These are phyloP conservation scores for Dolichoris vasculosae DNA, from an alignment of 1,140 invertebrate species.

Conservation along the genomic window DNA sequence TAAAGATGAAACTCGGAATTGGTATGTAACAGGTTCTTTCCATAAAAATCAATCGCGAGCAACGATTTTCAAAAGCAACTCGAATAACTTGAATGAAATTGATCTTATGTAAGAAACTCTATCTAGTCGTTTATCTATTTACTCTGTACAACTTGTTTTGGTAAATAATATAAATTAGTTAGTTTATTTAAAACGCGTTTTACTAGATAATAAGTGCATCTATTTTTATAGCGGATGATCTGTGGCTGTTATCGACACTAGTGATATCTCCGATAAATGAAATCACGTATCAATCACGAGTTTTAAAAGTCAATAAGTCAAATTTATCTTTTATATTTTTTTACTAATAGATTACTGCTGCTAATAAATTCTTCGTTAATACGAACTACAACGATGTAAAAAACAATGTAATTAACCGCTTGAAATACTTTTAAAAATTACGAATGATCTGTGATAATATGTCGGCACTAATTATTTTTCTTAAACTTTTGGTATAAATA, in stretches of 20 bases:
- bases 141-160: background rate
- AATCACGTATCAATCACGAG: background rate
- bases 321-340: background rate
- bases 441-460: too few relatives aligned
- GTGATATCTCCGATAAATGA: background rate
- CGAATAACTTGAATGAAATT: background rate
- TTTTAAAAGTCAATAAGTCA: background rate
- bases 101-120: background rate
- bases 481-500: background rate
- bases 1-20: background rate
- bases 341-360: background rate
- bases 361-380: background rate
- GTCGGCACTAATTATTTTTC: background rate
- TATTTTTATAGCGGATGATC: background rate
- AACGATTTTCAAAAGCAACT: background rate
- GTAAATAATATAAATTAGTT: background rate
- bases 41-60: background rate
- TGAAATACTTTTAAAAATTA: too few relatives aligned
- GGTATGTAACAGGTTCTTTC: background rate
- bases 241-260: background rate
- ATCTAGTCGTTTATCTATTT: background rate
- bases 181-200: background rate
- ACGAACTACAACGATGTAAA: background rate
- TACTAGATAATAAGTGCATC: background rate
- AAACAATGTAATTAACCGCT: background rate